Evolutionary conservation across 2,113 vertebrate genomes (phyloP).

Genomic region (Columba livia): DNA sequence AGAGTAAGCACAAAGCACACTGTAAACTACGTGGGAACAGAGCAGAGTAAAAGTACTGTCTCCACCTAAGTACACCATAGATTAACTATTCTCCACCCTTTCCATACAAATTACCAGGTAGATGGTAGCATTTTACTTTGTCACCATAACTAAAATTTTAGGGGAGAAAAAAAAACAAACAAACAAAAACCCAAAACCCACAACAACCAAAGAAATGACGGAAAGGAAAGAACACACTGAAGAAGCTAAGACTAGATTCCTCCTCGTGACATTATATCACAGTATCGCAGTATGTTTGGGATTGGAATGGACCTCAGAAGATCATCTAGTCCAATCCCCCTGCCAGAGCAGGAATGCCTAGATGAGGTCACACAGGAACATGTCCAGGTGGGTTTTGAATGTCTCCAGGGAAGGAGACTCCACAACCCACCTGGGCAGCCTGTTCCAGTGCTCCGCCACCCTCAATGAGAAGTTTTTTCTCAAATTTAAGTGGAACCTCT

Average conservation of each 20-base stretch:
- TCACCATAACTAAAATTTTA: background rate
- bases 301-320: no score
- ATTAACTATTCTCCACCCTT: background rate
- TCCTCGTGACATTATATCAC: background rate
- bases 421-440: no score
- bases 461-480: no score
- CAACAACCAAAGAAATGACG: background rate
- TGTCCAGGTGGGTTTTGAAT: no score
- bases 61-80: background rate
- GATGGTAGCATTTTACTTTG: background rate
- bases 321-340: no score
- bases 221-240: background rate
- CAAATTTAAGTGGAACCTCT: no score
- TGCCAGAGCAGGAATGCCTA: no score
- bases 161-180: rapidly evolving
- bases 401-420: no score
- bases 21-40: background rate
- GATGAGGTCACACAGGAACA: no score
- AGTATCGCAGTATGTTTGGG: no score
- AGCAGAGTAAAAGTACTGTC: background rate
- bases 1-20: background rate
- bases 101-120: background rate
- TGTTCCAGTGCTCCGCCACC: no score
- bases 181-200: background rate
- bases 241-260: background rate